phyloP scores from a whole-genome alignment of 2,888 invertebrate genomes.

The Euproctis similis region DNA sequence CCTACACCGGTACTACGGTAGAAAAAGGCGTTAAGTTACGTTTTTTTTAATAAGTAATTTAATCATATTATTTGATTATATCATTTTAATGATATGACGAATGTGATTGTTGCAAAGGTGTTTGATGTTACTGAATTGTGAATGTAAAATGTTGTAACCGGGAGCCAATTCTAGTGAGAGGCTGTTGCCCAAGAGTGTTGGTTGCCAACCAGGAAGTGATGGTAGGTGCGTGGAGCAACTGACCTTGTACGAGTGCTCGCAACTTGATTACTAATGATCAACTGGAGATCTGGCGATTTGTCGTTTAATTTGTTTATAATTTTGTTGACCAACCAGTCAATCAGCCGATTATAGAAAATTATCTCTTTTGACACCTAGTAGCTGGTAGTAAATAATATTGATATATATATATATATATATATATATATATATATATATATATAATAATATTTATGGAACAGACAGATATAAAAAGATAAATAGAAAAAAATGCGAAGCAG shows the following conservation, averaged over 20 bases:
- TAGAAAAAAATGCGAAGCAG: background rate
- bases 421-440: background rate
- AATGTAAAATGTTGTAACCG: conserved; percentile 42
- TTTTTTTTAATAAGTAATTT: too few species aligned
- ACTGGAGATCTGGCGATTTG: conserved; percentile 23
- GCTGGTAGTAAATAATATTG: too few species aligned
- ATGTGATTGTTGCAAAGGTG: conserved; percentile 1
- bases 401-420: too few species aligned
- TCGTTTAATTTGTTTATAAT: conserved; percentile 10
- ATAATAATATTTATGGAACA: too few species aligned
- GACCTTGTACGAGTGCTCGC: conserved; percentile 52
- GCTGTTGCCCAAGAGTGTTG: conserved; percentile 51
- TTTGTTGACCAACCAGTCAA: conserved; percentile 8
- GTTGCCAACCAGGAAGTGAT: conserved; percentile 67
- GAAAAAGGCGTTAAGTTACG: too few species aligned
- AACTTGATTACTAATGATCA: conserved; percentile 46
- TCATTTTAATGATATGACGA: conserved; percentile 3
- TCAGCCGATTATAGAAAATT: too few species aligned
- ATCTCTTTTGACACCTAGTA: too few species aligned
- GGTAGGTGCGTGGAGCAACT: conserved; percentile 53
- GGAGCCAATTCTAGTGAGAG: conserved; percentile 66
- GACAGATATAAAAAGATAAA: too few species aligned
- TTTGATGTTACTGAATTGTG: conserved; percentile 16
- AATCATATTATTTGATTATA: too few species aligned
- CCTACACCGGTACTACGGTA: too few species aligned